These are phyloP conservation scores for Antheraea assamensis DNA, from an alignment of 2,888 invertebrate genomes.

Conservation along the genomic window DNA sequence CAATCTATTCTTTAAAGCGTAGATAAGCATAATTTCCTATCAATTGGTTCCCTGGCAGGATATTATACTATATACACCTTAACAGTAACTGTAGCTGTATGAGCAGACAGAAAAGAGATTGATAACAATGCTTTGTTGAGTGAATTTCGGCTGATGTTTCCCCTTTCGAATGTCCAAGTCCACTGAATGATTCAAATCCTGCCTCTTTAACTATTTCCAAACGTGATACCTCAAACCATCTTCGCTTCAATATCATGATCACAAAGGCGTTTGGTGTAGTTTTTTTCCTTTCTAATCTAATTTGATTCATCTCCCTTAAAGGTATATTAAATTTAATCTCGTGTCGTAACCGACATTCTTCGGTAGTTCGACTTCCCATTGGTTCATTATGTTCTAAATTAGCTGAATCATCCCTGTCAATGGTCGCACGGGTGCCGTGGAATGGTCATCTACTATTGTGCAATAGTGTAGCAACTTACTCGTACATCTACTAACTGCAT, in stretches of 20 bases:
- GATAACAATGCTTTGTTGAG: too few species aligned
- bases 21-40: too few species aligned
- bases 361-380: slow-evolving; percentile 9
- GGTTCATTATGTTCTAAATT: slow-evolving; percentile 37
- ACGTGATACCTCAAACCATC: background rate
- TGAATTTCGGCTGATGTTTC: background rate
- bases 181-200: background rate
- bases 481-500: background rate
- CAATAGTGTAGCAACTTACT: slow-evolving; percentile 2
- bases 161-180: background rate
- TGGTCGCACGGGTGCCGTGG: slow-evolving; percentile 1
- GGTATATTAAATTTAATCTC: slow-evolving; percentile 16
- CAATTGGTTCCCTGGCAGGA: too few species aligned
- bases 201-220: background rate
- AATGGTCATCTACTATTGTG: slow-evolving; percentile 6
- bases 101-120: too few species aligned
- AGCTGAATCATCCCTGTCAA: slow-evolving; percentile 47
- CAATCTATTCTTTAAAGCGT: too few species aligned
- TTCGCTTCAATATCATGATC: background rate
- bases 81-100: too few species aligned
- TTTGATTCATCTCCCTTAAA: slow-evolving; percentile 3
- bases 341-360: slow-evolving; percentile 13
- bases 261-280: slow-evolving; percentile 1
- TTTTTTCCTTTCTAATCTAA: slow-evolving; percentile 9
- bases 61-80: too few species aligned